Evolutionary conservation across 2,888 invertebrate species (phyloP).

Genomic region (Drosophila mulleri): DNA sequence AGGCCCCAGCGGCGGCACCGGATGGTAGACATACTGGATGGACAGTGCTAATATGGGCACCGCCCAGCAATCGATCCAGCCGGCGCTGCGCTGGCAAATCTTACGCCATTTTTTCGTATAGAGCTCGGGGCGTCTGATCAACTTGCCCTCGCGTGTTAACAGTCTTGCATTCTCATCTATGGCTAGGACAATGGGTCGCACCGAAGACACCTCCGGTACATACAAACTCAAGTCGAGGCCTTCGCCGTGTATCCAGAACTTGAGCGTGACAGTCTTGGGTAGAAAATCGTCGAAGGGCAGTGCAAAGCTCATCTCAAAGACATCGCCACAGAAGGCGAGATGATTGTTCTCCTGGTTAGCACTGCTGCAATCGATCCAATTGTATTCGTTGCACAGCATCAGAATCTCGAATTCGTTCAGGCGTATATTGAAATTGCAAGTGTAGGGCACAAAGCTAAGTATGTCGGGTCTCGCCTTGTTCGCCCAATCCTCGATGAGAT

Average conservation of each 20-base stretch:
- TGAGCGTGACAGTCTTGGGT: conserved; percentile 94
- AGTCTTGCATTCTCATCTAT: conserved; percentile 95
- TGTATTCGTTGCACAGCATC: conserved; percentile 97
- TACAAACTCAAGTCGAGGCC: conserved; percentile 95
- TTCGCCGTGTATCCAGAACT: conserved; percentile 98
- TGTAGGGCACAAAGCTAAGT: conserved; percentile 97
- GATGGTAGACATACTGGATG: conserved; percentile 96
- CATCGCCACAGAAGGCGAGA: conserved; percentile 96
- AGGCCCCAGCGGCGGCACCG: conserved; percentile 94
- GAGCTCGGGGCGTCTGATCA: conserved; percentile 86
- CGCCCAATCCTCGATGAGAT: conserved; percentile 98
- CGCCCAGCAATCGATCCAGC: conserved; percentile 99
- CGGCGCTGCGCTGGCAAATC: conserved; percentile 89
- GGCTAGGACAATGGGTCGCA: conserved; percentile 92
- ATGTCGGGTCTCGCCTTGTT: conserved; percentile 97
- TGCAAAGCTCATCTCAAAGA: conserved; percentile 96
- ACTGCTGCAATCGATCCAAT: conserved; percentile 99
- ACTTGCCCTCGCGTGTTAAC: conserved; percentile 90
- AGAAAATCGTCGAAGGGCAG: conserved; percentile 97
- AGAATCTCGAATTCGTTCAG: conserved; percentile 98
- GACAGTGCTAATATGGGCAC: conserved; percentile 97
- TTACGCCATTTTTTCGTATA: conserved; percentile 91
- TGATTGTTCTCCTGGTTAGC: conserved; percentile 98
- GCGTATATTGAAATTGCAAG: conserved; percentile 95
- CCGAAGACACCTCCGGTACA: conserved; percentile 96